Base-by-base conservation (phyloP, 2,888 invertebrate species). In the Heteromyza rotundicornis region DNA sequence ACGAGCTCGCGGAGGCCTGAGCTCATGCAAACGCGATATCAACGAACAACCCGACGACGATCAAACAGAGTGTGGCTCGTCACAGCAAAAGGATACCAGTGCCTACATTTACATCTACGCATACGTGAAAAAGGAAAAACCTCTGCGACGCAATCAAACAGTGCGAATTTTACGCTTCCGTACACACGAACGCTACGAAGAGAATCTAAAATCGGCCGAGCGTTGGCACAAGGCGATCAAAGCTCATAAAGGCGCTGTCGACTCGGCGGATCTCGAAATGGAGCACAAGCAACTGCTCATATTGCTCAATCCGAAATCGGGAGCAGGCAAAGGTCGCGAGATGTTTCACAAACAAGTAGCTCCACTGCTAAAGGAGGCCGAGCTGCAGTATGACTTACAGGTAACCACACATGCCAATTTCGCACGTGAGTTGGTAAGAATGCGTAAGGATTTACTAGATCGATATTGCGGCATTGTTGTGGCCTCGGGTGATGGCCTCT, bases 261-360 rank as follows among this genome's bases (percentile, higher is more conserved):
- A 57, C 1, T 57, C 57, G 23, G 12, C 5, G 2, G 23, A 10
- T 8, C 44, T 35, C 20, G 54, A 27, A 40, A 49, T 56, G 12
- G 16, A 14, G 40, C 32, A 32, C 32, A 79, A 76, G 17, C 74
- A 71, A 40, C 24, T 95, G 64, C 84, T 97, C 59, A 88, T 97
- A 36, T 85, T 98, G 58, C 85, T 98, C 61, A 98, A 98, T 85
- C 98, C 98, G 0, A 94, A 94, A 78, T 95, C 96, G 59, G 98
- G 98, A 0, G 89, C 94, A 1, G 98, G 98, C 7, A 92, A 92
- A 82, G 95, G 94, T 1, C 86, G 94, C 19, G 90, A 92, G 75
- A 86, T 92, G 59, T 98, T 96, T 80, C 92, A 95, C 79, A 88
- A 89, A 67, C 89, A 92, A 78, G 91, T 96, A 2, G 91, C 89